phyloP scores from a whole-genome alignment of 2,888 invertebrate species.

The Drosophila tanythrix region DNA sequence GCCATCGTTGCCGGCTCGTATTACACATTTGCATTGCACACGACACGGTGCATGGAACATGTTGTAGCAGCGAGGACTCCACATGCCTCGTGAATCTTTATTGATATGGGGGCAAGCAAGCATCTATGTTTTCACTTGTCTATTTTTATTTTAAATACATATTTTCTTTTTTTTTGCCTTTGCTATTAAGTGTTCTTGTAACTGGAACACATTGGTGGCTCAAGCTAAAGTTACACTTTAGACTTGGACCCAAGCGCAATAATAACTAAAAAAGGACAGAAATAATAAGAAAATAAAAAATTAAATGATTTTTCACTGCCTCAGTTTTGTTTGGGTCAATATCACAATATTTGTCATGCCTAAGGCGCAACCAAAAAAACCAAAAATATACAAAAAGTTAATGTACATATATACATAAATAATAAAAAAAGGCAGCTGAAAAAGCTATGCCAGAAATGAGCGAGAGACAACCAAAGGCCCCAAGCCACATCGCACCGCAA shows the following conservation, averaged over 20 bases:
- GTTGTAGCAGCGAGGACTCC: conserved; percentile 40
- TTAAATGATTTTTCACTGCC: conserved; percentile 12
- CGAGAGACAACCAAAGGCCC: conserved; percentile 12
- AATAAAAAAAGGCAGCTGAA: conserved; percentile 36
- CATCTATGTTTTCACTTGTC: conserved; percentile 13
- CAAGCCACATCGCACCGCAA: conserved; percentile 54
- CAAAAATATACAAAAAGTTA: conserved; percentile 14
- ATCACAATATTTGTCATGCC: conserved; percentile 54
- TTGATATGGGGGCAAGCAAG: conserved; percentile 33
- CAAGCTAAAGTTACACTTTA: conserved; percentile 25
- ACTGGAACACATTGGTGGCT: conserved; percentile 39
- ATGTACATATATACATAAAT: conserved; percentile 24
- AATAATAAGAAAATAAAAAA: not conserved
- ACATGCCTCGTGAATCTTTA: conserved; percentile 66
- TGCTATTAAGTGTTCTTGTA: conserved; percentile 45
- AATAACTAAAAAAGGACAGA: not conserved
- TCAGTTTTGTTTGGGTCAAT: conserved; percentile 53
- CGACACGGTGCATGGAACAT: conserved; percentile 29
- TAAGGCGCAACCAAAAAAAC: conserved; percentile 29
- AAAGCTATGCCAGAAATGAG: conserved; percentile 39
- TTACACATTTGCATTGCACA: conserved; percentile 59
- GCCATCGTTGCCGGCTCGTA: conserved; percentile 43
- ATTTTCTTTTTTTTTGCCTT: conserved; percentile 20
- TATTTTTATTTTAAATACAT: not conserved
- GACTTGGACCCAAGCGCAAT: not conserved